A percentile compares a stretch with the other conserved stretches of the same genome.
Conservation (phyloP, 2,797 vertebrate species). For the Hyperoplus immaculatus region DNA sequence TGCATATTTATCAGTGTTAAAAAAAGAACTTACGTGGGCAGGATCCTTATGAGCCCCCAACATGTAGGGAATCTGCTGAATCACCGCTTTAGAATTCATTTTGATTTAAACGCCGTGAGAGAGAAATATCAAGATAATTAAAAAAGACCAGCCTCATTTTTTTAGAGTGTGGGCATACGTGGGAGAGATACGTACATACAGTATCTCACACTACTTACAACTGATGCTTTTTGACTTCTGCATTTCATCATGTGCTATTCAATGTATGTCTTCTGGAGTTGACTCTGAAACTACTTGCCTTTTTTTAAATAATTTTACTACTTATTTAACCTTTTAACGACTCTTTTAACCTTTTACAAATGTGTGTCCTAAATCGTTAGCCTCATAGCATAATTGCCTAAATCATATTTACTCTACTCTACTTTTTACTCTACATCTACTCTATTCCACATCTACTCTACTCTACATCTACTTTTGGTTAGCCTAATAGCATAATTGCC, state of each 20-base stretch:
- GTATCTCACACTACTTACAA: constrained; percentile 16
- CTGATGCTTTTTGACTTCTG: neutral
- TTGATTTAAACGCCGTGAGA: constrained; percentile 32
- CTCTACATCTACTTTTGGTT: too few relatives aligned
- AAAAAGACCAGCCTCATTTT: constrained; percentile 26
- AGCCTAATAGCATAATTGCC: too few relatives aligned
- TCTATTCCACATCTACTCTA: too few relatives aligned
- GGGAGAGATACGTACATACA: too few relatives aligned
- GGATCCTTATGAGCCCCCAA: constrained; percentile 43
- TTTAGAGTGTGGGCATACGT: neutral
- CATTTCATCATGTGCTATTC: neutral
- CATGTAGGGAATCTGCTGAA: constrained; percentile 61
- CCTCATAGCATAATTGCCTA: too few relatives aligned
- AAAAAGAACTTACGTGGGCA: constrained; percentile 60
- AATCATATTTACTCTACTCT: too few relatives aligned
- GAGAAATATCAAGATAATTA: constrained; percentile 49
- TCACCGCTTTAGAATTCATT: constrained; percentile 55
- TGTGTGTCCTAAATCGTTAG: too few relatives aligned
- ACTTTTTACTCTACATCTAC: too few relatives aligned
- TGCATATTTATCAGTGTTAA: constrained; percentile 66
- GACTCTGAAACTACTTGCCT: neutral
- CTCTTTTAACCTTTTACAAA: neutral
- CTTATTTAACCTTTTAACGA: neutral
- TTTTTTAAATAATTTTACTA: neutral
- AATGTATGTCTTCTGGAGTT: neutral